phyloP scores from a whole-genome alignment of 2,888 invertebrate genomes.

The Drosophila macrospina region DNA sequence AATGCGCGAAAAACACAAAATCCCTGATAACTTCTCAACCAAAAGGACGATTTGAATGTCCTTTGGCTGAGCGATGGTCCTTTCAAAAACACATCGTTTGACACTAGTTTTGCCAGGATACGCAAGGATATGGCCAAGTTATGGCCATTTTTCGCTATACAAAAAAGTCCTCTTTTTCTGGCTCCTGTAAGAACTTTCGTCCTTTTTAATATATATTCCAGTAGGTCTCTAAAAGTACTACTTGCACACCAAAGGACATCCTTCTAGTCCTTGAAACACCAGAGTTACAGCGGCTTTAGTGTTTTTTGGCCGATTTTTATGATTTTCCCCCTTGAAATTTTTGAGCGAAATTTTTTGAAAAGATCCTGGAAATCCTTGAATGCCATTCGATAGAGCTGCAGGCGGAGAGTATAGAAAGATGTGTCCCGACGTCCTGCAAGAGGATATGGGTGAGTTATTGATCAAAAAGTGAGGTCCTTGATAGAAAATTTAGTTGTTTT shows the following conservation, averaged over 20 bases:
- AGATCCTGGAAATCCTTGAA: not conserved
- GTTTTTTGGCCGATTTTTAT: not conserved
- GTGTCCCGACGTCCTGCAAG: too few species aligned
- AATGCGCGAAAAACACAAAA: constrained; percentile 1
- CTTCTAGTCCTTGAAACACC: not conserved
- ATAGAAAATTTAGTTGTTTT: too few species aligned
- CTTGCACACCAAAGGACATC: not conserved
- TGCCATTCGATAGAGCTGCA: not conserved
- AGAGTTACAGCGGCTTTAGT: not conserved
- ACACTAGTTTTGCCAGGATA: not conserved
- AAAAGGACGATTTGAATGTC: not conserved
- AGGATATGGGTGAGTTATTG: too few species aligned
- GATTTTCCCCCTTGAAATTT: not conserved
- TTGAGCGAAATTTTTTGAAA: not conserved
- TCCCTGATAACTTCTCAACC: not conserved
- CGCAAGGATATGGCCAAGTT: not conserved
- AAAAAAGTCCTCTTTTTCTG: not conserved
- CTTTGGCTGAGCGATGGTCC: not conserved
- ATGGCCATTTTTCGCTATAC: not conserved
- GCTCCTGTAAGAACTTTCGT: not conserved
- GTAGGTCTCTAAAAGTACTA: too few species aligned
- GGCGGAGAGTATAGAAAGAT: too few species aligned
- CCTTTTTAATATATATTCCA: not conserved
- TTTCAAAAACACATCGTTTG: not conserved
- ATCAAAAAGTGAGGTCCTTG: too few species aligned